Percentiles rank a stretch among this genome's conserved stretches.
Evolutionary conservation across 2,888 invertebrate genomes (phyloP).

Genomic region (Oxycera nigricornis): DNA sequence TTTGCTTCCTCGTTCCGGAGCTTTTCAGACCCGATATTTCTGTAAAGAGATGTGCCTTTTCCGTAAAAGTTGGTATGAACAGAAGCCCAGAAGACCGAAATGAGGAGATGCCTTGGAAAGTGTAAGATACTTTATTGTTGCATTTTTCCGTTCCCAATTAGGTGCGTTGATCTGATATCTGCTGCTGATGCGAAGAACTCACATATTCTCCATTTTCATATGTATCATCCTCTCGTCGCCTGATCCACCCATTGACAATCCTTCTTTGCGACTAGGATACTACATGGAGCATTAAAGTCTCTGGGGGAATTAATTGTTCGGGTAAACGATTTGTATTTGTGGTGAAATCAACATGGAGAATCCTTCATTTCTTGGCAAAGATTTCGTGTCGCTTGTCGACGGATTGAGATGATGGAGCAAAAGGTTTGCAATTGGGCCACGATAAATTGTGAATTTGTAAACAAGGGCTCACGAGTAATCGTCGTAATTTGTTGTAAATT

Average conservation of each 20-base stretch:
- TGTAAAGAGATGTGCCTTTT: background rate
- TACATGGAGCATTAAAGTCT: background rate
- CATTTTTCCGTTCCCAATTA: background rate
- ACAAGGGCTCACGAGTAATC: too few species aligned
- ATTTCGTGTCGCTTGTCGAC: background rate
- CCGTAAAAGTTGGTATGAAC: background rate
- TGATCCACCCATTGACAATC: background rate
- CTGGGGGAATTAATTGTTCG: conserved; percentile 24
- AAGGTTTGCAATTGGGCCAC: too few species aligned
- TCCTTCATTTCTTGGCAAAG: background rate
- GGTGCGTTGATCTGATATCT: background rate
- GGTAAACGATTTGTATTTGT: conserved; percentile 19
- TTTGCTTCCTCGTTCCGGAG: background rate
- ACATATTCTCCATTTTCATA: background rate
- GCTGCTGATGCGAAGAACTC: background rate
- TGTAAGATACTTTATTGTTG: background rate
- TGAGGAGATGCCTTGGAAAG: background rate
- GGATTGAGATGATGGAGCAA: too few species aligned
- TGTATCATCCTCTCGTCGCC: background rate
- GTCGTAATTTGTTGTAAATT: too few species aligned
- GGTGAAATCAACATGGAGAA: background rate
- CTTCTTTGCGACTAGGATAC: background rate
- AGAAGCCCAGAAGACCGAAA: background rate
- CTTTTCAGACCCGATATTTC: background rate
- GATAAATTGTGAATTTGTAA: background rate